Conservation (phyloP, 1,140 invertebrate genomes). For the Riptortus pedestris region DNA sequence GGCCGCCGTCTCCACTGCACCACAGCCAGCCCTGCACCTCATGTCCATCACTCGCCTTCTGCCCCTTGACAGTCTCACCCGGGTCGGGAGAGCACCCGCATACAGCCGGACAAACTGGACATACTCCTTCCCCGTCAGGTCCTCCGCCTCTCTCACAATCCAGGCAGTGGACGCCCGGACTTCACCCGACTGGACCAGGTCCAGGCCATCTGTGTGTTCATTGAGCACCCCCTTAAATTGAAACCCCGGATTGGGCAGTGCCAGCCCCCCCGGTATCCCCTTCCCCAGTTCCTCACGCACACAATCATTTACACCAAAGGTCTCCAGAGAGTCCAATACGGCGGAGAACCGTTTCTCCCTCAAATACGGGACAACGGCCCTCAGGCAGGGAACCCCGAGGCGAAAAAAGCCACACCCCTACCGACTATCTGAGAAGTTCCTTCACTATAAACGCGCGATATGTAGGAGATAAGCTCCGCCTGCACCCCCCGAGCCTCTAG, state of each 20-base stretch:
- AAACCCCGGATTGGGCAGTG: neutral
- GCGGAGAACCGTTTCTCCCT: neutral
- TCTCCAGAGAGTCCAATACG: neutral
- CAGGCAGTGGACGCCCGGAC: neutral
- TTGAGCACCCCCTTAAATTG: neutral
- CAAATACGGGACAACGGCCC: neutral
- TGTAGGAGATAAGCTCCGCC: neutral
- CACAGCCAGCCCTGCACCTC: neutral
- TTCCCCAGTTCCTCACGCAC: neutral
- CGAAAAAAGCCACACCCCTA: slow-evolving; percentile 13
- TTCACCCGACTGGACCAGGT: neutral
- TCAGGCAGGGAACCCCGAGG: neutral
- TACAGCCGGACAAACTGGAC: neutral
- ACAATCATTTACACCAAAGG: neutral
- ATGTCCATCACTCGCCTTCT: neutral
- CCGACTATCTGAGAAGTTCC: neutral
- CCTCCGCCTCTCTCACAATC: neutral
- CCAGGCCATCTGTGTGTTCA: neutral
- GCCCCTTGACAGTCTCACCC: neutral
- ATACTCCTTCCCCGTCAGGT: neutral
- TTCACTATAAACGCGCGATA: neutral
- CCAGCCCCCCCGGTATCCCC: neutral
- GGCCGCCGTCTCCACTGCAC: neutral
- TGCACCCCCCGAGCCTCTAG: neutral
- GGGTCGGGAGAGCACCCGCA: neutral